Conservation (phyloP, 2,888 invertebrate genomes). For the Coelinius sp. region DNA sequence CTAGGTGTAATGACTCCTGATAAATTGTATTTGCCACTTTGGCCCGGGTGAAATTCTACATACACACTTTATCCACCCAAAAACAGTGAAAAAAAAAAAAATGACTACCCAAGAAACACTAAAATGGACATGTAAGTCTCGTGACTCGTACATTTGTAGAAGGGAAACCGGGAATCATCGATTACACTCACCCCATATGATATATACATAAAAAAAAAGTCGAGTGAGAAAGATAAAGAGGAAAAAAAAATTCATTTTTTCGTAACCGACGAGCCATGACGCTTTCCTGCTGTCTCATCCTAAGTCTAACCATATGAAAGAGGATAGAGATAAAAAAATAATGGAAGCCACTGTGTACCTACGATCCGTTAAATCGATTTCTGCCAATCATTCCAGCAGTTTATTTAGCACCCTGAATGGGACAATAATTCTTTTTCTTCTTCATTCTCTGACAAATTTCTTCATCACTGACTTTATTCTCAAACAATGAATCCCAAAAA, state of each 20-base stretch:
- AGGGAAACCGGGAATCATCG: constrained; percentile 46
- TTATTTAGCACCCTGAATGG: no score
- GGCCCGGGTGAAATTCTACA: constrained; percentile 42
- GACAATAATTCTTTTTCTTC: no score
- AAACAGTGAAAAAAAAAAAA: constrained; percentile 25
- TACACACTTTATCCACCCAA: constrained; percentile 22
- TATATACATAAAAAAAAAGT: constrained; percentile 13
- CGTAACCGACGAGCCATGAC: constrained; percentile 50
- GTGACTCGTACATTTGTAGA: constrained; percentile 39
- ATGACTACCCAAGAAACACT: constrained; percentile 1
- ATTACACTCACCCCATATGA: constrained; percentile 44
- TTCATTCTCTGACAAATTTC: no score
- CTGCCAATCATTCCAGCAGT: constrained; percentile 34
- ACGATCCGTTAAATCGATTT: constrained; percentile 37
- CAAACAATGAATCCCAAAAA: no score
- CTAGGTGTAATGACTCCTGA: constrained; percentile 41
- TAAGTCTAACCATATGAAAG: constrained; percentile 38
- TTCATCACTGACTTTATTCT: no score
- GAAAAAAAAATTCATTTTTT: constrained; percentile 44
- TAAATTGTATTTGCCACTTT: constrained; percentile 52
- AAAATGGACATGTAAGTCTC: constrained; percentile 35
- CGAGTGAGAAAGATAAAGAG: constrained; percentile 2
- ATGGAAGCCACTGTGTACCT: constrained; percentile 24
- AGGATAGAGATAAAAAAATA: constrained; percentile 12
- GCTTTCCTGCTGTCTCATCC: constrained; percentile 51